Conservation (phyloP, 2,113 vertebrate genomes). For the Gallinago undulata region DNA sequence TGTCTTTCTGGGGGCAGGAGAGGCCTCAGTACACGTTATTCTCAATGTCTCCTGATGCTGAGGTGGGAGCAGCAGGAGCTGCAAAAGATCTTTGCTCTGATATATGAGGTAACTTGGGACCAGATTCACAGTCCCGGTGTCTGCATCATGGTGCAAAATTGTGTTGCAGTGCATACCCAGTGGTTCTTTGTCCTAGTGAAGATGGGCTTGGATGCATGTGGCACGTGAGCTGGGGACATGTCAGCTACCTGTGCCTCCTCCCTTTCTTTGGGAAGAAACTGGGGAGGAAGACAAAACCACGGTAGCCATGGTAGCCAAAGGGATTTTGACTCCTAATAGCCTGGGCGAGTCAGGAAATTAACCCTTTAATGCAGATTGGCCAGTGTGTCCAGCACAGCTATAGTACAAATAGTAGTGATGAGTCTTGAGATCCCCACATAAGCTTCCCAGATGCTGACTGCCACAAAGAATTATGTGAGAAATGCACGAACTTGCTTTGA, state of each 20-base stretch:
- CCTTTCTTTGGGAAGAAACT: background rate
- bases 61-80: background rate
- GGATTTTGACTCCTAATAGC: background rate
- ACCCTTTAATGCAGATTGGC: background rate
- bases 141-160: fast-evolving
- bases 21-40: fast-evolving
- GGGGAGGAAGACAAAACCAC: background rate
- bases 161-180: background rate
- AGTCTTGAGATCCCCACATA: background rate
- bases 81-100: background rate
- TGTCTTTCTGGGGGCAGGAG: background rate
- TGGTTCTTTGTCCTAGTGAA: background rate
- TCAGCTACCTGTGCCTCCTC: background rate
- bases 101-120: fast-evolving
- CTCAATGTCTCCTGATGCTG: background rate
- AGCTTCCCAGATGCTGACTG: background rate
- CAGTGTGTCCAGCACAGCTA: background rate
- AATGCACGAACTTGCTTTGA: background rate
- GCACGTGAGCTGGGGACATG: background rate
- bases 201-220: background rate
- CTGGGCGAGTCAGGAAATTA: background rate
- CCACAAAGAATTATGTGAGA: background rate
- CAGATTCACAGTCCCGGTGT: fast-evolving
- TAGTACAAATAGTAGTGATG: background rate
- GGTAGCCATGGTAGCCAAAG: background rate